These are phyloP conservation scores for Lepus europaeus DNA, from an alignment of 2,113 vertebrate species.

Conservation along the genomic window DNA sequence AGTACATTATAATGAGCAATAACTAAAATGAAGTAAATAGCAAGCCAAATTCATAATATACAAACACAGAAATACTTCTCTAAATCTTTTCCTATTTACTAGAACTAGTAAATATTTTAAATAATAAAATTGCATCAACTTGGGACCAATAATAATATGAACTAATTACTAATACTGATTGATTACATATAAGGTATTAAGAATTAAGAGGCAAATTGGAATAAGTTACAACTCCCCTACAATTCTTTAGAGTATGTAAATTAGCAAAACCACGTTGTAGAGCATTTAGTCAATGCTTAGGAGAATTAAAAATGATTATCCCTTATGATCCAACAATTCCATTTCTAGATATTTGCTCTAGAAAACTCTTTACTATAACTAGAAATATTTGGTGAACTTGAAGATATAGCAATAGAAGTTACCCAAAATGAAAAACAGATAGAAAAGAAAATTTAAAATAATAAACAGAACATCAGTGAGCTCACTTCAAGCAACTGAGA, in stretches of 20 bases:
- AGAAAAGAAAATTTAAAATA: not conserved
- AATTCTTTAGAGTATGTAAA: not conserved
- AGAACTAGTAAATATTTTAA: not conserved
- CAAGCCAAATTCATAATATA: not conserved
- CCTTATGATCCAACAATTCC: not conserved
- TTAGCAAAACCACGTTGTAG: not conserved
- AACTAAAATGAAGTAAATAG: not conserved
- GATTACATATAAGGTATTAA: not conserved
- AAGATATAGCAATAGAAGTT: not conserved
- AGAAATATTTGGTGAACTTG: not conserved
- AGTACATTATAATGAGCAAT: not conserved
- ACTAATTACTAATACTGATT: not conserved
- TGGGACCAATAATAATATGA: not conserved
- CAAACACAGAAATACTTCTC: not conserved
- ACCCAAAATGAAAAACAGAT: not conserved
- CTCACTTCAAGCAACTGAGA: not conserved
- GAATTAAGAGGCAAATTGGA: not conserved
- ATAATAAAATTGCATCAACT: not conserved
- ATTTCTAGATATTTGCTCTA: not conserved
- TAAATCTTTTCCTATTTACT: not conserved
- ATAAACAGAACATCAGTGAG: not conserved
- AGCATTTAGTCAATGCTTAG: not conserved
- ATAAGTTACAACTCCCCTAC: not conserved
- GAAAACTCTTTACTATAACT: not conserved
- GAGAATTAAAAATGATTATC: not conserved